Evolutionary conservation across 2,888 invertebrate genomes (phyloP).

Genomic region (Eremobia ochroleuca): DNA sequence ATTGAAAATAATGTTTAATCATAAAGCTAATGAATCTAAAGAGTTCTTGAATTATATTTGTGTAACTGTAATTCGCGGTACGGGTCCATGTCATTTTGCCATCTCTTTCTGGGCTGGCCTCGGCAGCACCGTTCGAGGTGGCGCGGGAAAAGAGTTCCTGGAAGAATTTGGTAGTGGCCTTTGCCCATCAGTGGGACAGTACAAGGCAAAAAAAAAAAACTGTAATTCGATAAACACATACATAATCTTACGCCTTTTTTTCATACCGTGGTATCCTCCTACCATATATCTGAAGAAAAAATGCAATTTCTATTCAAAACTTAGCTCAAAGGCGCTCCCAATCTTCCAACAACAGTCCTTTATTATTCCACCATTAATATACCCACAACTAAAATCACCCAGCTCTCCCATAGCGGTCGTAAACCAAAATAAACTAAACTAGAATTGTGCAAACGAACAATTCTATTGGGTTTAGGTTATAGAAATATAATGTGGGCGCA

Average conservation of each 20-base stretch:
- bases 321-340: no score
- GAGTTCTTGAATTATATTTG: background rate
- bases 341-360: background rate
- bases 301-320: background rate
- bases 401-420: constrained; percentile 60
- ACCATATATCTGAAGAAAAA: background rate
- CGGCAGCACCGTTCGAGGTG: background rate
- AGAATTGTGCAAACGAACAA: constrained; percentile 66
- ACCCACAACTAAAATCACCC: constrained; percentile 49
- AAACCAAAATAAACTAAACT: constrained; percentile 47
- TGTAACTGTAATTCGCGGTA: background rate
- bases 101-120: background rate
- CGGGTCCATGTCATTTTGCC: background rate
- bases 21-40: constrained; percentile 3
- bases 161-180: background rate
- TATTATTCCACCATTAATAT: constrained; percentile 26
- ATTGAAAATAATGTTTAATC: background rate
- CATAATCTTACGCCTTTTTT: background rate
- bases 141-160: background rate
- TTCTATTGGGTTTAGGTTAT: constrained; percentile 64
- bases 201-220: background rate
- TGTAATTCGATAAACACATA: background rate
- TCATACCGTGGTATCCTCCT: no score
- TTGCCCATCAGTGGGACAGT: background rate
- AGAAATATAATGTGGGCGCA: constrained; percentile 64